phyloP scores from a whole-genome alignment of 2,888 invertebrate genomes.

The Amphimallon solstitiale region DNA sequence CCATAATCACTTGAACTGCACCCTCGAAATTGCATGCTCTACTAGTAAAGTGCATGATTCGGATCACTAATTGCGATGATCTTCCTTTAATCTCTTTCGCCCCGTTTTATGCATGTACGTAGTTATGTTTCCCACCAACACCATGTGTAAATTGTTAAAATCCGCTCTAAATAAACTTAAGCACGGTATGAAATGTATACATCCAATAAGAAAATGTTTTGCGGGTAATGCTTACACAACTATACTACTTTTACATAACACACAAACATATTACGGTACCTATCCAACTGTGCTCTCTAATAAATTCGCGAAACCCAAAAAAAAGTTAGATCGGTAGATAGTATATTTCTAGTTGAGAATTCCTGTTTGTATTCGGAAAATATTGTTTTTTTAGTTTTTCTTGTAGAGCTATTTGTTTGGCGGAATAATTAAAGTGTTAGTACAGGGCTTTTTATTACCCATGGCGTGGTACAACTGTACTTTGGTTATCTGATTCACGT shows the following conservation, averaged over 20 bases:
- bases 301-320: conserved; percentile 23
- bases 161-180: not conserved
- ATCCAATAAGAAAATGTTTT: too few species aligned
- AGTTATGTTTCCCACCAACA: not conserved
- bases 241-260: too few species aligned
- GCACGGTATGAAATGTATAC: too few species aligned
- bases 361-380: not conserved
- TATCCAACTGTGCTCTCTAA: not conserved
- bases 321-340: conserved; percentile 28
- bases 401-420: conserved; percentile 15
- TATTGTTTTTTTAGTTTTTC: conserved; percentile 24
- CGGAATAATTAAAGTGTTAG: conserved; percentile 35
- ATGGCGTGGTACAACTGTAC: conserved; percentile 21
- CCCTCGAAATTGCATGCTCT: conserved; percentile 45
- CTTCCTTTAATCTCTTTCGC: conserved; percentile 16
- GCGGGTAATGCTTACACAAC: too few species aligned
- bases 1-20: conserved; percentile 41
- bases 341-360: too few species aligned
- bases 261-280: too few species aligned
- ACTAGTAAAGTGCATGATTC: conserved; percentile 44
- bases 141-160: not conserved
- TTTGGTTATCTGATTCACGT: conserved; percentile 26
- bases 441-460: conserved; percentile 32
- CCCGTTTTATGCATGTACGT: too few species aligned
- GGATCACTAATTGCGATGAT: conserved; percentile 40